Percentiles rank a stretch among this genome's conserved stretches.
Evolutionary conservation across 2,113 vertebrate species (phyloP).

Genomic region (Tychaedon coryphoeus): DNA sequence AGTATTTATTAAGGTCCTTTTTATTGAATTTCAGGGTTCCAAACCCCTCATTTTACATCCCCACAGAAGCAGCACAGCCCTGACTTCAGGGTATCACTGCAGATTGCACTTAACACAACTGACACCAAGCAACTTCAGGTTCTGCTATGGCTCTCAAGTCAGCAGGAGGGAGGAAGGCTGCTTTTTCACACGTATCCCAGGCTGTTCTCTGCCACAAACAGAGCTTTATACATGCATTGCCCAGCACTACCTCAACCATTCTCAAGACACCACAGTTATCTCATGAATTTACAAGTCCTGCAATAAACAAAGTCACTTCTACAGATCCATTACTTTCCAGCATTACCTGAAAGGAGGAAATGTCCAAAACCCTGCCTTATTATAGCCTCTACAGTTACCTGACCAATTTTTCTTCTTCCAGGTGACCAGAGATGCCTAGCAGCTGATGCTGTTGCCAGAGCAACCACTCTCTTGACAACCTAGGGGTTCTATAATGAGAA

Average conservation of each 20-base stretch:
- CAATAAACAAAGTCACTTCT: neutral
- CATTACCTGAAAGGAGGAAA: neutral
- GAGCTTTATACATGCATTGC: accelerated
- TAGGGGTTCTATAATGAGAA: neutral
- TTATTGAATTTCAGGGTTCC: neutral
- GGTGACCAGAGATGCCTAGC: neutral
- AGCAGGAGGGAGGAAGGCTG: neutral
- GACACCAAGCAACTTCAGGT: neutral
- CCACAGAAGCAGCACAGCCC: neutral
- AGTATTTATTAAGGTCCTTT: neutral
- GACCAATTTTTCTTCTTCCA: neutral
- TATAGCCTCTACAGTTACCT: neutral
- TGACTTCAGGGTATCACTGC: neutral
- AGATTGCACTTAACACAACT: neutral
- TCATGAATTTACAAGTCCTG: neutral
- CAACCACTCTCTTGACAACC: neutral
- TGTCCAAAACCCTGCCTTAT: accelerated
- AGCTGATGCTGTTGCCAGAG: neutral
- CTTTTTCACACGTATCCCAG: neutral
- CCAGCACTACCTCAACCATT: neutral
- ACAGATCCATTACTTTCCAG: neutral
- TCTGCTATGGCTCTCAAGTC: neutral
- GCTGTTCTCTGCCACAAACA: accelerated
- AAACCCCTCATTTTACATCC: accelerated
- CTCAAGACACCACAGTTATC: neutral